Percentiles rank a stretch among this genome's conserved stretches.
These are phyloP conservation scores for Arenicola marina DNA, from an alignment of 2,888 invertebrate species.

Conservation along the genomic window DNA sequence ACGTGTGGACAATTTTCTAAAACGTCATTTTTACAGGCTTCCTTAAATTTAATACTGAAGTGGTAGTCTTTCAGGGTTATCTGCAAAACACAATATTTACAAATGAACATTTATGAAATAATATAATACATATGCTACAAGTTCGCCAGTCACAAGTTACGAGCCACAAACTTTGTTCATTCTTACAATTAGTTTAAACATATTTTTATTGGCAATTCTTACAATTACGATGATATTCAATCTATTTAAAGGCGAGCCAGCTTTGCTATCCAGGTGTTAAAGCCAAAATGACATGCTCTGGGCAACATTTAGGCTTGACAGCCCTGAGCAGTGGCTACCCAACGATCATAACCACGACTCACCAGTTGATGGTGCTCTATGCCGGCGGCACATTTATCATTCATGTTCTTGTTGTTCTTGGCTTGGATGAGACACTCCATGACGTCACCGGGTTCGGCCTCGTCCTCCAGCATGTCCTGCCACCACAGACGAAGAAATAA, in stretches of 20 bases:
- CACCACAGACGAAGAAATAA: slow-evolving; percentile 17
- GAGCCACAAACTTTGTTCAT: too few species aligned
- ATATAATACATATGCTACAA: too few species aligned
- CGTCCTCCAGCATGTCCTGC: slow-evolving; percentile 41
- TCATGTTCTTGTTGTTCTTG: slow-evolving; percentile 84
- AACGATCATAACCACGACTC: slow-evolving; percentile 1
- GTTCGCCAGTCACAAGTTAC: too few species aligned
- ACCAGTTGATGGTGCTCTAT: slow-evolving; percentile 94
- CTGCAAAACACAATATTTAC: slow-evolving; percentile 37
- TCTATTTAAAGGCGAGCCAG: neutral
- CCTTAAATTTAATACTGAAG: slow-evolving; percentile 87
- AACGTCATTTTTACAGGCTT: slow-evolving; percentile 84
- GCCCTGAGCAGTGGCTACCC: too few species aligned
- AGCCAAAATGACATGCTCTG: too few species aligned
- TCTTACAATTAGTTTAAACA: too few species aligned
- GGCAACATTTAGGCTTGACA: too few species aligned
- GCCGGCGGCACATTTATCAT: slow-evolving; percentile 85
- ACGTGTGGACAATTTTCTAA: slow-evolving; percentile 65
- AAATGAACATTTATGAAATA: neutral
- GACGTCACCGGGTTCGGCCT: slow-evolving; percentile 71
- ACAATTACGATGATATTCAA: too few species aligned
- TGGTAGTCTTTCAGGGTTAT: slow-evolving; percentile 90
- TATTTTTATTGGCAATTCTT: too few species aligned
- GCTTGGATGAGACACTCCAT: slow-evolving; percentile 92
- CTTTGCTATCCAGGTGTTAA: neutral